A percentile compares a stretch with the other conserved stretches of the same genome.
These are phyloP conservation scores for Euleptes europaea DNA, from an alignment of 2,113 vertebrate genomes.

Conservation along the genomic window DNA sequence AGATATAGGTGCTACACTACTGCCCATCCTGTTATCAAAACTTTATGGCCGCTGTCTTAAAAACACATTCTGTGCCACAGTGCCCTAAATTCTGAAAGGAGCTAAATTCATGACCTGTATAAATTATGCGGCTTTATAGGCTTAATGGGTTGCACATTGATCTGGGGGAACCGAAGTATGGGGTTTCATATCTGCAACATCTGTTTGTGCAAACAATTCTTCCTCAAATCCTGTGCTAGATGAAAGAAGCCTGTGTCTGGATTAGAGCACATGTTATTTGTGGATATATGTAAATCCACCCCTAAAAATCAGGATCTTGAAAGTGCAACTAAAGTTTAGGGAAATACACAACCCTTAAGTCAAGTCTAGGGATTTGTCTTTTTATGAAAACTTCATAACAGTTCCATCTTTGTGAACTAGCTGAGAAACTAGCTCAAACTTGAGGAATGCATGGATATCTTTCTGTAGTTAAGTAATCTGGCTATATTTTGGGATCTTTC, in stretches of 20 bases:
- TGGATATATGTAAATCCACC: background rate
- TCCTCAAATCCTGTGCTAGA: background rate
- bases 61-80: no score
- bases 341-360: constrained; percentile 35
- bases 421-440: constrained; percentile 42
- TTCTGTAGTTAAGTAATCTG: constrained; percentile 7
- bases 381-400: constrained; percentile 44
- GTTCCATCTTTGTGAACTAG: constrained; percentile 36
- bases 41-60: no score
- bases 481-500: constrained; percentile 9
- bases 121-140: no score
- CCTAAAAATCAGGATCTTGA: constrained; percentile 1
- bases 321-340: constrained; percentile 22
- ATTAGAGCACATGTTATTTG: no score
- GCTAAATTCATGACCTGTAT: no score
- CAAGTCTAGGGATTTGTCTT: constrained; percentile 2
- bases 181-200: no score
- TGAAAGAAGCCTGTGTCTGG: background rate
- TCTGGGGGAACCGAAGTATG: no score
- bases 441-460: constrained; percentile 32
- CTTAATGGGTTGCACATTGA: no score
- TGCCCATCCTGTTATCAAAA: no score
- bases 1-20: no score
- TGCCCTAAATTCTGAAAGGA: no score
- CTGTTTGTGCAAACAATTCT: background rate